Percentiles rank a stretch among this genome's conserved stretches.
phyloP scores from a whole-genome alignment of 2,797 vertebrate genomes.

The Centropyge bicolor region DNA sequence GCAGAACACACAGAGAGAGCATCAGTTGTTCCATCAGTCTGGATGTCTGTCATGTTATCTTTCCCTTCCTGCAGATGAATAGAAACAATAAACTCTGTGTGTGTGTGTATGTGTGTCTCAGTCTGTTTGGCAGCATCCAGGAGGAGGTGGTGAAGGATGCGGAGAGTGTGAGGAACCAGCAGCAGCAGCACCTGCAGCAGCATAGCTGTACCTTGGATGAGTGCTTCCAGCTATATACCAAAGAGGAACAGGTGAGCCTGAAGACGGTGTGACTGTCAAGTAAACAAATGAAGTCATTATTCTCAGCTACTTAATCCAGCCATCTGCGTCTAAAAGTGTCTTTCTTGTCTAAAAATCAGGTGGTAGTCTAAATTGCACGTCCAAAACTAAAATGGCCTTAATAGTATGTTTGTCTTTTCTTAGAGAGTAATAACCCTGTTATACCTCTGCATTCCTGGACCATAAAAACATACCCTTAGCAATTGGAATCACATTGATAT shows the following conservation, averaged over 20 bases:
- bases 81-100: neutral
- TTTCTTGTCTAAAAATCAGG: neutral
- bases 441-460: no score
- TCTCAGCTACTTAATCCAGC: neutral
- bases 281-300: neutral
- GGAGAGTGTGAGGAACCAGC: conserved; percentile 90
- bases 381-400: neutral
- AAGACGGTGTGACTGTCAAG: neutral
- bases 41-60: neutral
- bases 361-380: neutral
- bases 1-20: neutral
- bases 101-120: conserved; percentile 60
- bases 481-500: no score
- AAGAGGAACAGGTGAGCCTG: conserved; percentile 93
- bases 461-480: no score
- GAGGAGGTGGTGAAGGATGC: conserved; percentile 92
- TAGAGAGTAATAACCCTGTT: no score
- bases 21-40: no score
- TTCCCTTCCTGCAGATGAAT: neutral
- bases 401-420: no score
- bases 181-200: conserved; percentile 90
- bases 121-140: conserved; percentile 92
- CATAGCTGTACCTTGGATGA: conserved; percentile 92
- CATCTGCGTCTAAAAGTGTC: no score
- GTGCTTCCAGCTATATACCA: conserved; percentile 96